Evolutionary conservation across 2,113 vertebrate species (phyloP).

Genomic region (Leucoraja erinaceus): DNA sequence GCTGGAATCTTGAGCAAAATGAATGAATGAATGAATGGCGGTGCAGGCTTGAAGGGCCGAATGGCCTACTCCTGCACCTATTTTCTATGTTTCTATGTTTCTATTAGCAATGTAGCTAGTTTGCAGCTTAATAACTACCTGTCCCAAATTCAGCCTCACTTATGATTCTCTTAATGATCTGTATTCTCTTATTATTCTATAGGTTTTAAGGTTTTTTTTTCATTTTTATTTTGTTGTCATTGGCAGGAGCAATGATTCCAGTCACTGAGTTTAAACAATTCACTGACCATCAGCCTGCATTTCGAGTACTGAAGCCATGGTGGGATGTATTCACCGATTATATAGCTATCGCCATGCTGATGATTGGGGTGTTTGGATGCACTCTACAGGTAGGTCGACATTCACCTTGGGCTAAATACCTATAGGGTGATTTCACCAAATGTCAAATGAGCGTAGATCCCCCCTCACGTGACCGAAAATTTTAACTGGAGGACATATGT

Average conservation of each 20-base stretch:
- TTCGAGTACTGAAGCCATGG: slow-evolving; percentile 96
- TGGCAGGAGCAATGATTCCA: slow-evolving; percentile 83
- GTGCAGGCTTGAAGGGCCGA: too few relatives aligned
- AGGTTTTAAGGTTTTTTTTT: not conserved
- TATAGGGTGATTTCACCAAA: too few relatives aligned
- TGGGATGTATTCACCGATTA: slow-evolving; percentile 98
- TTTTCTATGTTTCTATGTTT: too few relatives aligned
- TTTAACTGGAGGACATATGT: too few relatives aligned
- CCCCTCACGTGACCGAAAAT: too few relatives aligned
- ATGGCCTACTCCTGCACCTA: too few relatives aligned
- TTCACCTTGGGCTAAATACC: too few relatives aligned
- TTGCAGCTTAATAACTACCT: not conserved
- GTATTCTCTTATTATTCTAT: not conserved
- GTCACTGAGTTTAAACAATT: slow-evolving; percentile 96
- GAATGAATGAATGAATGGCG: not conserved
- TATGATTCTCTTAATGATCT: too few relatives aligned
- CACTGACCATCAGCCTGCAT: slow-evolving; percentile 92
- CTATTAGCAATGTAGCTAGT: not conserved
- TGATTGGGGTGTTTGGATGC: slow-evolving; percentile 96
- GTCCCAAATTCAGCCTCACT: not conserved
- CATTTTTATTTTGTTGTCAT: not conserved
- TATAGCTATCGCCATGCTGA: slow-evolving; percentile 92
- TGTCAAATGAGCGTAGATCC: too few relatives aligned
- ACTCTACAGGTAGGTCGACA: slow-evolving; percentile 77
- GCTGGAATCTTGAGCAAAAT: not conserved